Percentiles rank a stretch among this genome's conserved stretches.
These are phyloP conservation scores for Eubasilissa splendida DNA, from an alignment of 2,888 invertebrate species.

Conservation along the genomic window DNA sequence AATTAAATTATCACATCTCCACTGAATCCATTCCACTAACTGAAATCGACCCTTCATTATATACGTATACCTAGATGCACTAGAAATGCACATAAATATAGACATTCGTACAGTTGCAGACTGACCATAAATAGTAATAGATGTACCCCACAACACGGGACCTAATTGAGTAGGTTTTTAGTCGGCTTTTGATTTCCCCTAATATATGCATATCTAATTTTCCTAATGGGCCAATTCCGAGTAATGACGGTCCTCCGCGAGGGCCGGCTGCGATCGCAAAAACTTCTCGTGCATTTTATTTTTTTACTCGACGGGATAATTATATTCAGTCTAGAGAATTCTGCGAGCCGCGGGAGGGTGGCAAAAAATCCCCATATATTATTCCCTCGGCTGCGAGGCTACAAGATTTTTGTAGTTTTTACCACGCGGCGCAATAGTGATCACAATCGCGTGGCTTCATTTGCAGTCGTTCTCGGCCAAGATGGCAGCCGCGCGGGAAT, in stretches of 20 bases:
- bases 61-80: too few relatives aligned
- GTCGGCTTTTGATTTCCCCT: too few relatives aligned
- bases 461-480: too few relatives aligned
- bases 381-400: neutral
- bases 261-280: conserved; percentile 20
- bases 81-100: too few relatives aligned
- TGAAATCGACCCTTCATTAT: too few relatives aligned
- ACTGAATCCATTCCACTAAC: too few relatives aligned
- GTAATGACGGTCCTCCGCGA: neutral
- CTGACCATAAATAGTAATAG: neutral
- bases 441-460: too few relatives aligned
- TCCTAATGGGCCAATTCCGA: conserved; percentile 23
- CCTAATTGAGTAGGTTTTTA: neutral
- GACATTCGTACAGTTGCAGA: neutral
- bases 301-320: conserved; percentile 30
- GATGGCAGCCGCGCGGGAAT: too few relatives aligned
- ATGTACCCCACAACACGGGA: neutral
- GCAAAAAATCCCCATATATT: conserved; percentile 26
- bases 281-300: conserved; percentile 8
- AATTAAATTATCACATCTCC: too few relatives aligned
- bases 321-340: conserved; percentile 40
- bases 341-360: conserved; percentile 18
- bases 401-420: too few relatives aligned
- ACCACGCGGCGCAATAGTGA: too few relatives aligned
- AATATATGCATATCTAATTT: conserved; percentile 13